phyloP scores from a whole-genome alignment of 1,140 invertebrate genomes.

The Drosophila sp. region DNA sequence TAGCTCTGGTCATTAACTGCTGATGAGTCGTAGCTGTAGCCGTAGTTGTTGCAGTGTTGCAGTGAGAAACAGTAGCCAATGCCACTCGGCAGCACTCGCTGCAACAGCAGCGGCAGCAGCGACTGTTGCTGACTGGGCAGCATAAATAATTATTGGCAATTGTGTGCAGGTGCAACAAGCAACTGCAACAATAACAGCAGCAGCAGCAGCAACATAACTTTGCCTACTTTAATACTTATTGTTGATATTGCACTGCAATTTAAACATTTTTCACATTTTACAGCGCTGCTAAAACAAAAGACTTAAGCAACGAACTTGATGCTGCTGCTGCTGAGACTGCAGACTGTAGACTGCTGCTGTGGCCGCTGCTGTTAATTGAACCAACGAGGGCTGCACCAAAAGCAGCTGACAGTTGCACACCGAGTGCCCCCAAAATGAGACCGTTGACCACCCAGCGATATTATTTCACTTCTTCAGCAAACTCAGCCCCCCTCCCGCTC shows the following conservation, averaged over 20 bases:
- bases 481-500: constrained; percentile 12
- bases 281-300: constrained; percentile 63
- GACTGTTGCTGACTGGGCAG: constrained; percentile 51
- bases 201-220: constrained; percentile 48
- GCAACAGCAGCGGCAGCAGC: constrained; percentile 9
- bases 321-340: background rate
- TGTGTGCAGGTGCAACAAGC: constrained; percentile 78
- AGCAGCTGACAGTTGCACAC: constrained; percentile 16
- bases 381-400: constrained; percentile 21
- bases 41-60: constrained; percentile 11
- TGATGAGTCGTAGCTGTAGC: constrained; percentile 48
- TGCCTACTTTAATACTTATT: constrained; percentile 59
- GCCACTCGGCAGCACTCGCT: constrained; percentile 45
- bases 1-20: constrained; percentile 54
- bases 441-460: constrained; percentile 42
- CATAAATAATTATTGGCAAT: constrained; percentile 82
- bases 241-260: constrained; percentile 73
- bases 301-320: constrained; percentile 73
- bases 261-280: constrained; percentile 72
- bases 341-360: background rate
- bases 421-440: constrained; percentile 18
- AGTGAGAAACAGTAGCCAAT: constrained; percentile 71
- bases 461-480: constrained; percentile 32
- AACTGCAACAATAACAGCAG: constrained; percentile 39
- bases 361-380: constrained; percentile 23